Evolutionary conservation across 92 coral and sea anemone genomes (phyloP).

Genomic region (Isaurus tuberculatus): DNA sequence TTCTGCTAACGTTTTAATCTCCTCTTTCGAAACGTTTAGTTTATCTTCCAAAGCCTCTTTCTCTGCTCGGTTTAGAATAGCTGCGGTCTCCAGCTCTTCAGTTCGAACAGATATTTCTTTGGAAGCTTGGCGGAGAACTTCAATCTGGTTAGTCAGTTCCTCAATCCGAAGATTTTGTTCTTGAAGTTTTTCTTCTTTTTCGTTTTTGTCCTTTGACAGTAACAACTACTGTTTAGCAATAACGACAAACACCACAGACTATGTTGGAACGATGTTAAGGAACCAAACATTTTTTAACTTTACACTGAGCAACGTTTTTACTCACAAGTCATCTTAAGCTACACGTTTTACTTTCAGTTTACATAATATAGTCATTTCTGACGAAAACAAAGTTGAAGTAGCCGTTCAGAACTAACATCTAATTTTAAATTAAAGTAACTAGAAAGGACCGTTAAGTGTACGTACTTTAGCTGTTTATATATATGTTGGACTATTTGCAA

Average conservation of each 20-base stretch:
- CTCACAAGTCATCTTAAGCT: too few species aligned
- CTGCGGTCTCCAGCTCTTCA: slow-evolving; percentile 58
- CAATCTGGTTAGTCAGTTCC: slow-evolving; percentile 39
- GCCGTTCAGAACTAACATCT: too few species aligned
- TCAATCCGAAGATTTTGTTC: slow-evolving; percentile 55
- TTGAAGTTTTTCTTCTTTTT: slow-evolving; percentile 62
- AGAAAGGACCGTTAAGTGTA: too few species aligned
- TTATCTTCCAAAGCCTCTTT: slow-evolving; percentile 63
- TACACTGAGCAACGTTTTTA: too few species aligned
- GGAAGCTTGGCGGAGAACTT: slow-evolving; percentile 38
- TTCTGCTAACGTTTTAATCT: slow-evolving; percentile 47
- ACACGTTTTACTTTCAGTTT: too few species aligned
- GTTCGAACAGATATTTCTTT: slow-evolving; percentile 54
- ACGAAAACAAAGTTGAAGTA: too few species aligned
- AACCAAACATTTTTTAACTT: neutral
- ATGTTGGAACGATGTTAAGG: neutral
- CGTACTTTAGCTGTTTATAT: too few species aligned
- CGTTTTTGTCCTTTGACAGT: slow-evolving; percentile 44
- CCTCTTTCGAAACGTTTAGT: slow-evolving; percentile 50
- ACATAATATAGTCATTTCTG: too few species aligned
- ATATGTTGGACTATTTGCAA: too few species aligned
- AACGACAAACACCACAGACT: neutral
- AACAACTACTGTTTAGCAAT: neutral
- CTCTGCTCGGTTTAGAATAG: slow-evolving; percentile 50
- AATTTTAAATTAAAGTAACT: too few species aligned